A percentile compares a stretch with the other conserved stretches of the same genome.
These are phyloP conservation scores for Orthosia gothica DNA, from an alignment of 2,888 invertebrate genomes.

Conservation along the genomic window DNA sequence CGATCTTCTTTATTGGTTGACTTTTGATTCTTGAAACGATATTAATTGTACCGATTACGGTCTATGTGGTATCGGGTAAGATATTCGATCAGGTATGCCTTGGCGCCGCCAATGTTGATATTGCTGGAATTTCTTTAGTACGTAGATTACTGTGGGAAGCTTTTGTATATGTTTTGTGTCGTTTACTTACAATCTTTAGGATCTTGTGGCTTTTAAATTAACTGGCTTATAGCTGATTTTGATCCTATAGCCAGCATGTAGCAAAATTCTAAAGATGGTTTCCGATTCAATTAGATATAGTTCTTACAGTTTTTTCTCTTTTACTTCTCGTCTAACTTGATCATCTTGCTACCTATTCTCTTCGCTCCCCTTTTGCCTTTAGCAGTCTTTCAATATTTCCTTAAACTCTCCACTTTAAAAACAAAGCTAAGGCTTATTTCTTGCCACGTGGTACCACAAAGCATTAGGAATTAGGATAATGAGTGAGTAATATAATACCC, in stretches of 20 bases:
- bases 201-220: neutral
- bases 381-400: too few relatives aligned
- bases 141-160: neutral
- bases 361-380: too few relatives aligned
- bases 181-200: neutral
- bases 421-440: constrained; percentile 14
- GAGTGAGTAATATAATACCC: constrained; percentile 44
- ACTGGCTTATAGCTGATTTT: neutral
- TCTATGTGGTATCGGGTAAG: neutral
- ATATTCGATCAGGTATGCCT: constrained; percentile 18
- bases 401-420: neutral
- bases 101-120: constrained; percentile 39
- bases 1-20: constrained; percentile 51
- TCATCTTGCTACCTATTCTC: too few relatives aligned
- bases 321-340: too few relatives aligned
- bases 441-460: constrained; percentile 19
- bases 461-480: constrained; percentile 43
- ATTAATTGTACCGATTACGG: constrained; percentile 43
- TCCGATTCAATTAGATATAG: neutral
- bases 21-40: constrained; percentile 43
- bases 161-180: neutral
- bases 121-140: constrained; percentile 10
- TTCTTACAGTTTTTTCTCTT: too few relatives aligned
- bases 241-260: too few relatives aligned
- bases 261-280: neutral